Base-by-base conservation (phyloP, 2,797 vertebrate genomes). In the Scolopax bukidnonensis region DNA sequence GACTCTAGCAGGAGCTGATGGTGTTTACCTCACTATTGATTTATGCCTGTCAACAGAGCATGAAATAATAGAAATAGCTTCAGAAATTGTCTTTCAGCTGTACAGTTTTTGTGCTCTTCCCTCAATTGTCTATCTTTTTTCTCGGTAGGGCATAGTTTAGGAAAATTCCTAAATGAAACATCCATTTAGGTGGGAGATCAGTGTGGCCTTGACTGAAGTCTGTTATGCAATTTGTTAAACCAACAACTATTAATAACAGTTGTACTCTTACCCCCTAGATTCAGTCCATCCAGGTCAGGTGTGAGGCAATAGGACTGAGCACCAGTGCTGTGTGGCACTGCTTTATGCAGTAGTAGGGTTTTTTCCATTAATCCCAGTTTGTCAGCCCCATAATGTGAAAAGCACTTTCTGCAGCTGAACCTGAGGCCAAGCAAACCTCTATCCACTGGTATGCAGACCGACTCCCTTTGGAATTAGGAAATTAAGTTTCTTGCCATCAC, bases 191-290 rank as follows among this genome's bases (percentile, higher is more conserved):
- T 82, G 36, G 32, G 43, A 87, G 36, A 84, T 84, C 17, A 40
- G 11, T 7, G 7, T 89, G 87, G 68, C 95, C 90, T 92, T 95
- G 82, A 48, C 92, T 77, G 70, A 89, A 94, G 74, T 71, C 60
- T 67, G 16, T 81, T 82, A 59, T 3, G 54, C 77, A 81, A 25
- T 91, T 89, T 82, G 80, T 75, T 95, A 69, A 96, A 80, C 65
- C 40, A 94, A 87, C 68, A 78, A 4, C 85, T 91, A 51, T 73
- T 93, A 87, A 67, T 87, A 85, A 87, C 68, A 84, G 24, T 25
- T 93, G 84, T 78, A 87, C 87, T 95, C 48, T 95, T 33, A 32
- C 40, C 92, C 73, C 11, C 3, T 59, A 41, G 54, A 68, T 87
- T 36, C 6, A 20, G 43, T 93, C 43, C 33, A 6, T 43, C 41